phyloP scores from a whole-genome alignment of 2,113 vertebrate genomes.

The Lophotis ruficrista region DNA sequence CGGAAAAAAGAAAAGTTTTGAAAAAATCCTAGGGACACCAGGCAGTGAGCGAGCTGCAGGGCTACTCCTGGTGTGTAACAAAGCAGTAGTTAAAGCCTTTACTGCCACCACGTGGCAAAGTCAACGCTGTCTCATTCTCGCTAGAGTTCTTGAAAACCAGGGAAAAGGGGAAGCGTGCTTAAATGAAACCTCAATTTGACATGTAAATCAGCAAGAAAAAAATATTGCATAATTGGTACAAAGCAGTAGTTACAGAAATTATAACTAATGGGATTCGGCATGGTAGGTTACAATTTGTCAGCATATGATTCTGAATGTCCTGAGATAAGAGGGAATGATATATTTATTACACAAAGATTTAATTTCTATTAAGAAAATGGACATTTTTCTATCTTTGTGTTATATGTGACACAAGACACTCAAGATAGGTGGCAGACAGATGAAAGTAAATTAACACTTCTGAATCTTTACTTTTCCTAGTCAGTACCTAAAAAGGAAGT shows the following conservation, averaged over 20 bases:
- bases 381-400: background rate
- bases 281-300: background rate
- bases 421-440: background rate
- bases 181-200: background rate
- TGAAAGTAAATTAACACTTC: background rate
- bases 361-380: background rate
- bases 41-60: background rate
- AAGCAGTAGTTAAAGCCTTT: constrained; percentile 16
- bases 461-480: background rate
- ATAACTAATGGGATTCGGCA: background rate
- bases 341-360: background rate
- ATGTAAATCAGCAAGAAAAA: background rate
- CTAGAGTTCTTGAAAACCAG: background rate
- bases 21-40: fast-evolving
- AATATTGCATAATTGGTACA: background rate
- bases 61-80: background rate
- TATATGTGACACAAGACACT: background rate
- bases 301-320: background rate
- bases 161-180: background rate
- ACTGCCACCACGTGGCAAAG: constrained; percentile 67
- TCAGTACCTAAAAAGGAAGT: background rate
- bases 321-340: background rate
- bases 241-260: background rate
- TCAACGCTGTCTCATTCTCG: background rate
- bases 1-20: background rate